phyloP scores from a whole-genome alignment of 2,113 vertebrate genomes.

The Cairina moschata region DNA sequence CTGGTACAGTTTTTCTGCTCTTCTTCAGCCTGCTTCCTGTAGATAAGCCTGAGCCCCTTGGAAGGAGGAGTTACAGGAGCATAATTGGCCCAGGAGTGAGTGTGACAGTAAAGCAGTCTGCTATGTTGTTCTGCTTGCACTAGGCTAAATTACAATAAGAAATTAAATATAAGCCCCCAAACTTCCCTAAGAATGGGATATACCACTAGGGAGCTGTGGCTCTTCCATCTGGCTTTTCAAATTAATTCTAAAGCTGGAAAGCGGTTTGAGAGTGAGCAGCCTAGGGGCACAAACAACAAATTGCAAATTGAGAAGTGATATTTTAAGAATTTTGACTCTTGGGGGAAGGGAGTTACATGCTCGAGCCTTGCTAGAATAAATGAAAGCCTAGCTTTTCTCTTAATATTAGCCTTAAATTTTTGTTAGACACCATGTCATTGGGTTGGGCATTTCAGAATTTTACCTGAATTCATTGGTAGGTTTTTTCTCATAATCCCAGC shows the following conservation, averaged over 20 bases:
- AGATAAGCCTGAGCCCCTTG: not conserved
- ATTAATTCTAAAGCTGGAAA: constrained; percentile 3
- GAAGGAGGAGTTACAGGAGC: not conserved
- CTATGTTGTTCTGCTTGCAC: not conserved
- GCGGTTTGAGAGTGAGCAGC: not conserved
- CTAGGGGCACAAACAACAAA: not conserved
- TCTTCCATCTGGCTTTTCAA: not conserved
- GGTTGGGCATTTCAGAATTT: not conserved
- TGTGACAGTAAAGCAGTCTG: not conserved
- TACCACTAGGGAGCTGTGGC: not conserved
- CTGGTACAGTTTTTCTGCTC: not conserved
- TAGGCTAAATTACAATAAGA: not conserved
- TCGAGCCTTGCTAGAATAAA: not conserved
- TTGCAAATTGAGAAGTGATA: not conserved
- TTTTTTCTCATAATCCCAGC: not conserved
- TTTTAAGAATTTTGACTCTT: not conserved
- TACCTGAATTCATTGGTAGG: not conserved
- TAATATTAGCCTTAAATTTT: not conserved
- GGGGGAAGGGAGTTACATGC: not conserved
- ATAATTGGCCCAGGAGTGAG: not conserved
- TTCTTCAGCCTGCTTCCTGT: not conserved
- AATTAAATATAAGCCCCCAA: not conserved
- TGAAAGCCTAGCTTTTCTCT: not conserved
- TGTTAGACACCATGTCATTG: not conserved
- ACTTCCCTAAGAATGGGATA: not conserved